Conservation (phyloP, 2,797 vertebrate species). For the Atherinosoma microstoma region DNA sequence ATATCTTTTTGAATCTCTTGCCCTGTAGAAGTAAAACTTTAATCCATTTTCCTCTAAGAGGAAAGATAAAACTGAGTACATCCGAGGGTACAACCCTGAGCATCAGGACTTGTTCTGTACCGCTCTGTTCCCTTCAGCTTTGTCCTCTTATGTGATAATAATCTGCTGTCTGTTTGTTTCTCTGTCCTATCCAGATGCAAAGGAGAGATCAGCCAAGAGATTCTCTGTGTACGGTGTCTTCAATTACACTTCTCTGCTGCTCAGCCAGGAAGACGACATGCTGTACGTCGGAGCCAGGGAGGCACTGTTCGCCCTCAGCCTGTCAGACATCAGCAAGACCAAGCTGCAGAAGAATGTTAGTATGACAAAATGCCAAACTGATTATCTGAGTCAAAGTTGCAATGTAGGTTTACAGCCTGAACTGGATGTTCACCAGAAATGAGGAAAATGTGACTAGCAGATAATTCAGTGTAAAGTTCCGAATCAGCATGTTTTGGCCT, state of each 20-base stretch:
- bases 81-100: constrained; percentile 10
- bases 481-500: not conserved
- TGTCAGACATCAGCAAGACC: constrained; percentile 81
- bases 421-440: not conserved
- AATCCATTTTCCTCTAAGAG: not conserved
- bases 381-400: not conserved
- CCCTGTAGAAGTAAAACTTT: not conserved
- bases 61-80: not conserved
- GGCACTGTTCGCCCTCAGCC: constrained; percentile 87
- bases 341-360: constrained; percentile 82
- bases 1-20: not conserved
- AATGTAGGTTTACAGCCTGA: not conserved
- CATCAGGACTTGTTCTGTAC: constrained; percentile 30
- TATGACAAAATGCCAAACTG: not conserved
- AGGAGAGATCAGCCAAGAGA: constrained; percentile 82
- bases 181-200: constrained; percentile 72
- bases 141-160: constrained; percentile 42
- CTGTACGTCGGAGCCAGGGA: constrained; percentile 92
- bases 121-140: constrained; percentile 27
- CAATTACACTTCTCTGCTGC: constrained; percentile 91
- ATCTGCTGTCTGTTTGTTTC: constrained; percentile 36
- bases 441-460: not conserved
- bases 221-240: constrained; percentile 85
- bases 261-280: constrained; percentile 86
- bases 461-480: constrained; percentile 1